Evolutionary conservation across 2,888 invertebrate species (phyloP).

Genomic region (Anaspis maculata): DNA sequence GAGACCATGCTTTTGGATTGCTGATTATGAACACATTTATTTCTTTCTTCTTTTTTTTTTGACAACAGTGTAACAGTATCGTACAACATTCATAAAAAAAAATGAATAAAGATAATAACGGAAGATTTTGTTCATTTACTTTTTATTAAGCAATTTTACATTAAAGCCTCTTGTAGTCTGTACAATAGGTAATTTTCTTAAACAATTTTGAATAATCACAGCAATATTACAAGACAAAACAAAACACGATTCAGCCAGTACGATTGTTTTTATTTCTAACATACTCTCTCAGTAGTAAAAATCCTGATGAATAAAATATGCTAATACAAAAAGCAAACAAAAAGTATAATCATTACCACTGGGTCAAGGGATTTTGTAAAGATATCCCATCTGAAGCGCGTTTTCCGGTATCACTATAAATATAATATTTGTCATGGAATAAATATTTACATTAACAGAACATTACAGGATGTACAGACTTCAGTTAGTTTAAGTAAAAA

Average conservation of each 20-base stretch:
- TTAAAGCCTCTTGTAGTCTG: slow-evolving; percentile 41
- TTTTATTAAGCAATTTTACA: slow-evolving; percentile 44
- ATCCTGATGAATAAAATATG: too few relatives aligned
- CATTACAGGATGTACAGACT: slow-evolving; percentile 42
- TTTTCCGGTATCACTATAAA: slow-evolving; percentile 13
- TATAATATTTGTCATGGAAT: slow-evolving; percentile 19
- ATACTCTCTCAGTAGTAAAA: too few relatives aligned
- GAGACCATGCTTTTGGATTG: too few relatives aligned
- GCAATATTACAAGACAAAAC: too few relatives aligned
- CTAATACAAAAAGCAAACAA: too few relatives aligned
- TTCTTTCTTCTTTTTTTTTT: too few relatives aligned
- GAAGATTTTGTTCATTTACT: slow-evolving; percentile 19
- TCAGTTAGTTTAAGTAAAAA: slow-evolving; percentile 36
- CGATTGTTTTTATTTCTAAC: too few relatives aligned
- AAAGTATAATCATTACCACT: too few relatives aligned
- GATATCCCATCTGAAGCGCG: too few relatives aligned
- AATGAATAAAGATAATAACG: slow-evolving; percentile 15
- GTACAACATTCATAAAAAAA: slow-evolving; percentile 17
- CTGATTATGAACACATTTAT: slow-evolving; percentile 13
- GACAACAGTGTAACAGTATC: slow-evolving; percentile 16
- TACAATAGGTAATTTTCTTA: slow-evolving; percentile 39
- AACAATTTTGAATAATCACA: too few relatives aligned
- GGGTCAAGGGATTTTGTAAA: too few relatives aligned
- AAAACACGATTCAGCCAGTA: too few relatives aligned
- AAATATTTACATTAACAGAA: slow-evolving; percentile 34